phyloP scores from a whole-genome alignment of 2,113 vertebrate genomes.

The Gavia stellata region DNA sequence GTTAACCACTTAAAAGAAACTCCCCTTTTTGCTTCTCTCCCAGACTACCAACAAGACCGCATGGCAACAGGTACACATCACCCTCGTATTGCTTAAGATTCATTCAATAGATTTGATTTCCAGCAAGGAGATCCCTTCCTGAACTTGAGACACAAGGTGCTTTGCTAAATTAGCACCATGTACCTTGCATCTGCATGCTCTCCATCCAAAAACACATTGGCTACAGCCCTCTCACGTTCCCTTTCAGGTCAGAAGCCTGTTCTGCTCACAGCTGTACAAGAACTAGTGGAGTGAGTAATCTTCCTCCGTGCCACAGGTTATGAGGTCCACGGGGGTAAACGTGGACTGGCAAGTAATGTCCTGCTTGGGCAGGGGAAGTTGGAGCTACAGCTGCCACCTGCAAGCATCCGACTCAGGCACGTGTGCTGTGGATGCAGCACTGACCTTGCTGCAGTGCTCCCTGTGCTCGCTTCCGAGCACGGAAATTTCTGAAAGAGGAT shows the following conservation, averaged over 20 bases:
- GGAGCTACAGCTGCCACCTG: background rate
- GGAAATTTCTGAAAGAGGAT: background rate
- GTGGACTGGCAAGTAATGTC: too few relatives aligned
- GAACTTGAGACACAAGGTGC: background rate
- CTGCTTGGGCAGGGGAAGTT: background rate
- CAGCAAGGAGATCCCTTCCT: background rate
- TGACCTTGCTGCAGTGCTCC: too few relatives aligned
- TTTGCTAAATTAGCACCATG: background rate
- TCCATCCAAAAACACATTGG: background rate
- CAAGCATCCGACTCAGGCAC: accelerated
- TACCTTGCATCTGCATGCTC: background rate
- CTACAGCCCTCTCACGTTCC: background rate
- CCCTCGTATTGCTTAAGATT: background rate
- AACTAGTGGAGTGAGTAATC: background rate
- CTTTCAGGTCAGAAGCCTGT: background rate
- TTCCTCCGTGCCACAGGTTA: background rate
- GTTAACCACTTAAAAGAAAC: background rate
- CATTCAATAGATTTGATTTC: background rate
- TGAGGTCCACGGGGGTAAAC: accelerated
- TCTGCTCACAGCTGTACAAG: background rate
- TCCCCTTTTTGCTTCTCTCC: background rate
- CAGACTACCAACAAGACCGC: background rate
- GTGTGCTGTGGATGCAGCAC: background rate
- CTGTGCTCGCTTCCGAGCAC: accelerated
- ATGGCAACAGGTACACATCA: background rate